phyloP scores from a whole-genome alignment of 2,797 vertebrate species.

The Fistularia commersonii region DNA sequence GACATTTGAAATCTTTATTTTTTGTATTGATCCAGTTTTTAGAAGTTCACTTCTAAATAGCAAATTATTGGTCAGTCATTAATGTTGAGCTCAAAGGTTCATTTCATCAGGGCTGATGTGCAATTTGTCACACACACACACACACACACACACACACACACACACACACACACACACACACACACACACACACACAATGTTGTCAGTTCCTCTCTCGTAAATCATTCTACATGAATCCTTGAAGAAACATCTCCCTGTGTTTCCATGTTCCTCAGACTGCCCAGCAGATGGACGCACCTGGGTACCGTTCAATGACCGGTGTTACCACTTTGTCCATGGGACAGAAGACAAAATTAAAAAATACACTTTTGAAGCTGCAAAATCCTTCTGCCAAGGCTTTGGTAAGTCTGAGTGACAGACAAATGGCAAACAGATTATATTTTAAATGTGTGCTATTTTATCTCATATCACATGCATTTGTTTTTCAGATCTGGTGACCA shows the following conservation, averaged over 20 bases:
- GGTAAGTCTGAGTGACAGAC: slow-evolving; percentile 45
- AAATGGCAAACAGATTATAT: neutral
- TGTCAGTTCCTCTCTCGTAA: neutral
- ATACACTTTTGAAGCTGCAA: slow-evolving; percentile 66
- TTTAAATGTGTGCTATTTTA: neutral
- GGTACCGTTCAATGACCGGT: slow-evolving; percentile 63
- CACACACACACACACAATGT: no score
- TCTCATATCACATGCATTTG: neutral
- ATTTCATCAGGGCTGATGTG: no score
- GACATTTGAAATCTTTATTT: no score
- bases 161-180: no score
- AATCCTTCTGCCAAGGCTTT: slow-evolving; percentile 61
- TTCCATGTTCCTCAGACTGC: slow-evolving; percentile 60
- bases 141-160: no score
- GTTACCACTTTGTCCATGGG: slow-evolving; percentile 79
- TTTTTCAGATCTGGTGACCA: slow-evolving; percentile 74
- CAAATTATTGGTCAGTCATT: no score
- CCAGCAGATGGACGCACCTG: slow-evolving; percentile 76
- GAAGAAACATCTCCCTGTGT: neutral
- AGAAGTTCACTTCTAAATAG: no score
- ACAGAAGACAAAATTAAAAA: slow-evolving; percentile 68
- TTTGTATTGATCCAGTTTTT: no score
- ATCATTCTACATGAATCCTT: neutral
- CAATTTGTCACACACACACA: no score
- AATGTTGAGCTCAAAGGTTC: no score